A percentile compares a stretch with the other conserved stretches of the same genome.
These are phyloP conservation scores for Dasysyrphus albostriatus DNA, from an alignment of 2,888 invertebrate species.

Conservation along the genomic window DNA sequence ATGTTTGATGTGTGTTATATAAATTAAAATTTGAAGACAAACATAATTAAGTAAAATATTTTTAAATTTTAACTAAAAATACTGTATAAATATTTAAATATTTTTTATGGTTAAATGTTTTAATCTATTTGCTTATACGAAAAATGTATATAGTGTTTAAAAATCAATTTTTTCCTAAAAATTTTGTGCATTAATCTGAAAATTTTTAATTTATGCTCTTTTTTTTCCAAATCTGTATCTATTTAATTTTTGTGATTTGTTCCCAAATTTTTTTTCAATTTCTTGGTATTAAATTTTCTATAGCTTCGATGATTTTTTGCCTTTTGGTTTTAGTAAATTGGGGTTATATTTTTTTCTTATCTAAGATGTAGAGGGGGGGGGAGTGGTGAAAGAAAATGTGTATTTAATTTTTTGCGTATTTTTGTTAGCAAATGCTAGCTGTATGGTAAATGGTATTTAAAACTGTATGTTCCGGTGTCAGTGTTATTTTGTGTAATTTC, in stretches of 20 bases:
- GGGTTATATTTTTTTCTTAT: constrained; percentile 51
- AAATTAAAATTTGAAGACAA: constrained; percentile 17
- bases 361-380: constrained; percentile 33
- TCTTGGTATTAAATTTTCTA: constrained; percentile 22
- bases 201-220: constrained; percentile 46
- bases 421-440: constrained; percentile 81
- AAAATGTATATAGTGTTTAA: constrained; percentile 38
- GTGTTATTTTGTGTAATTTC: constrained; percentile 81
- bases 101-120: constrained; percentile 19
- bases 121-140: background rate
- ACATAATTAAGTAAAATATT: background rate
- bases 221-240: constrained; percentile 45
- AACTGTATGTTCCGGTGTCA: constrained; percentile 85
- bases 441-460: constrained; percentile 83
- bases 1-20: constrained; percentile 57
- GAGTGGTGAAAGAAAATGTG: constrained; percentile 41
- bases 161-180: constrained; percentile 25
- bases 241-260: constrained; percentile 47
- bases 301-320: constrained; percentile 36
- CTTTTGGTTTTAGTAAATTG: constrained; percentile 30
- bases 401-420: constrained; percentile 73
- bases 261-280: constrained; percentile 46
- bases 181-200: constrained; percentile 55
- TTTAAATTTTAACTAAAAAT: constrained; percentile 17
- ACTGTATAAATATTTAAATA: constrained; percentile 19